These are phyloP conservation scores for Garra rufa DNA, from an alignment of 2,113 vertebrate genomes.

Conservation along the genomic window DNA sequence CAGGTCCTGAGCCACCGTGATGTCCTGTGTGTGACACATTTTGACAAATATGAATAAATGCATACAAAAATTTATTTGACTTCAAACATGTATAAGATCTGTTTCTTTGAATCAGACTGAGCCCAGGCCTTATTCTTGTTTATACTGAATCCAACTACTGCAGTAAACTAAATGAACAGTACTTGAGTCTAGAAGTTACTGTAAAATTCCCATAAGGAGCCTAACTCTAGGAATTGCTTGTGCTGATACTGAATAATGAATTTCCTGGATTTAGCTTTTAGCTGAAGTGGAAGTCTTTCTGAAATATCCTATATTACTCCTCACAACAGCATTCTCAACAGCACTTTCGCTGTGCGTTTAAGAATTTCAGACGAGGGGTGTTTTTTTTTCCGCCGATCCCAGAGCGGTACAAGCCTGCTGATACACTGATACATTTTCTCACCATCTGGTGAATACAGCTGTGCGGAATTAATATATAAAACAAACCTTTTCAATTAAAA, in stretches of 20 bases:
- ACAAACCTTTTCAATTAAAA: conserved; percentile 22
- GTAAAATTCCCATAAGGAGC: conserved; percentile 50
- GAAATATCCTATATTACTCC: conserved; percentile 21
- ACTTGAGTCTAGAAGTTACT: conserved; percentile 46
- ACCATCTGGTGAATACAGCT: conserved; percentile 18
- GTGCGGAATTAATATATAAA: conserved; percentile 6
- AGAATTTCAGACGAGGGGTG: not conserved
- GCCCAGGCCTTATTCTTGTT: not conserved
- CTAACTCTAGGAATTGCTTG: conserved; percentile 28
- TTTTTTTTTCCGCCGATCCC: not conserved
- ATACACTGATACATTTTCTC: not conserved
- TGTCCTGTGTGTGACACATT: too few relatives aligned
- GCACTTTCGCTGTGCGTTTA: not conserved
- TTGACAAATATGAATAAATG: too few relatives aligned
- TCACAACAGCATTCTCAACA: conserved; percentile 29
- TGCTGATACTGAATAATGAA: conserved; percentile 50
- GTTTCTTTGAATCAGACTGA: not conserved
- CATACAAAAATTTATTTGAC: too few relatives aligned
- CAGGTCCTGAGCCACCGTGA: too few relatives aligned
- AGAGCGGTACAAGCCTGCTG: not conserved
- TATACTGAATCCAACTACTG: conserved; percentile 4
- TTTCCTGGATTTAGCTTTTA: conserved; percentile 49
- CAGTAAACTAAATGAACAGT: conserved; percentile 36
- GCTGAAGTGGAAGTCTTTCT: conserved; percentile 45
- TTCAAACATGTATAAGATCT: not conserved